Evolutionary conservation across 1,140 invertebrate genomes (phyloP).

Genomic region (Eurosta solidaginis): DNA sequence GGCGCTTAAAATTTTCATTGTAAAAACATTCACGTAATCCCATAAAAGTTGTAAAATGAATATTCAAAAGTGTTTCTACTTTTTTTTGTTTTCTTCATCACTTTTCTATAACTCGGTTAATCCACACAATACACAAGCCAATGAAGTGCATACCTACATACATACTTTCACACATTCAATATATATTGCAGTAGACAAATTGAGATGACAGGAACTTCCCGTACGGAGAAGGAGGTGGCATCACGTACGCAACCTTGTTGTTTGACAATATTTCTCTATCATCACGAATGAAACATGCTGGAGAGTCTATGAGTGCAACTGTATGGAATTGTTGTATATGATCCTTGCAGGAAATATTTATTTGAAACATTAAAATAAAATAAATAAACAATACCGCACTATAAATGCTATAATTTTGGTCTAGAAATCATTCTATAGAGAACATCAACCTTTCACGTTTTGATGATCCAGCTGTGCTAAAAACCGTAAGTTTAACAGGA

Average conservation of each 20-base stretch:
- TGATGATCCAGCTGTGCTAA: too few relatives aligned
- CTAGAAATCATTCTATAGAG: too few relatives aligned
- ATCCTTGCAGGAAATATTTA: too few relatives aligned
- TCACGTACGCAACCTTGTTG: not conserved
- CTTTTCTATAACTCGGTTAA: conserved; percentile 11
- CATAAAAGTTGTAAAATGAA: conserved; percentile 12
- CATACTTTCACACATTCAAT: too few relatives aligned
- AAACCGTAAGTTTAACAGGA: too few relatives aligned
- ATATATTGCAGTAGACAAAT: too few relatives aligned
- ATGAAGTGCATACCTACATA: too few relatives aligned
- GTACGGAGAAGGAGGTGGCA: not conserved
- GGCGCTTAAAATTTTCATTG: not conserved
- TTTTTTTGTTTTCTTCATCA: not conserved
- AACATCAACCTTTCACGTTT: too few relatives aligned
- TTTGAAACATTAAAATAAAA: too few relatives aligned
- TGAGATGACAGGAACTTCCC: not conserved
- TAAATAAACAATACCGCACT: too few relatives aligned
- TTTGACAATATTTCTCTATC: not conserved
- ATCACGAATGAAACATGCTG: not conserved
- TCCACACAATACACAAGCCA: not conserved
- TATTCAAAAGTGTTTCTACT: not conserved
- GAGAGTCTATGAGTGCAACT: not conserved
- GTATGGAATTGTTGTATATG: too few relatives aligned
- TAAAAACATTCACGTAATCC: not conserved
- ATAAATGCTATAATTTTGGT: too few relatives aligned